Conservation (phyloP, 2,888 invertebrate genomes). For the Cybosia mesomella region DNA sequence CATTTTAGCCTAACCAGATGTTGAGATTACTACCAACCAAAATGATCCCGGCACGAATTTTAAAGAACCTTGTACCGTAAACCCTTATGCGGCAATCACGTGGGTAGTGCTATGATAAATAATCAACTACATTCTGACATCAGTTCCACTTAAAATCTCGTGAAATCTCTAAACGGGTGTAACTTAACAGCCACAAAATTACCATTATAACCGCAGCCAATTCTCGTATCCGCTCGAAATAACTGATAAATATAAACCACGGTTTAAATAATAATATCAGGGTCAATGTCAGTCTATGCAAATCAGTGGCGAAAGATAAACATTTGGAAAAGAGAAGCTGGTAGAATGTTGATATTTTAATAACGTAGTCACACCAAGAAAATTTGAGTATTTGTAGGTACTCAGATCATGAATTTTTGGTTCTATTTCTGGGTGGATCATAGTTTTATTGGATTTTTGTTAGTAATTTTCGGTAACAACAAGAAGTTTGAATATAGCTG, state of each 20-base stretch:
- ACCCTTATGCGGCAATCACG: constrained; percentile 35
- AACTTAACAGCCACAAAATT: constrained; percentile 36
- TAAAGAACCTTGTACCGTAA: constrained; percentile 38
- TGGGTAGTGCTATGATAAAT: constrained; percentile 37
- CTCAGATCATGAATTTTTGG: too few relatives aligned
- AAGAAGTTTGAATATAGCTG: neutral
- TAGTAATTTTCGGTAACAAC: neutral
- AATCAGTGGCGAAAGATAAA: constrained; percentile 27
- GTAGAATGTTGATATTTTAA: neutral
- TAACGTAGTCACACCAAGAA: neutral
- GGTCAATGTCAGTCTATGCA: constrained; percentile 65
- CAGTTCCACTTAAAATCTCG: constrained; percentile 28
- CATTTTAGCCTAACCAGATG: constrained; percentile 3
- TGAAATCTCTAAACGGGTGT: constrained; percentile 17
- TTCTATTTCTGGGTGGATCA: neutral
- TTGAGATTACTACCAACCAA: constrained; percentile 20
- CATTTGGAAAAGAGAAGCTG: neutral
- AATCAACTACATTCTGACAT: constrained; percentile 34
- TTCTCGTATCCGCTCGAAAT: constrained; percentile 35
- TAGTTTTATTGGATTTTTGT: neutral
- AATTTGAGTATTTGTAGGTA: neutral
- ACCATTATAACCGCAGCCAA: constrained; percentile 41
- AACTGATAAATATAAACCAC: constrained; percentile 45
- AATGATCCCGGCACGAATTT: constrained; percentile 31
- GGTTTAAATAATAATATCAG: constrained; percentile 62